These are phyloP conservation scores for Typhlichthys eigenmanni DNA, from an alignment of 2,797 vertebrate genomes.

Conservation along the genomic window DNA sequence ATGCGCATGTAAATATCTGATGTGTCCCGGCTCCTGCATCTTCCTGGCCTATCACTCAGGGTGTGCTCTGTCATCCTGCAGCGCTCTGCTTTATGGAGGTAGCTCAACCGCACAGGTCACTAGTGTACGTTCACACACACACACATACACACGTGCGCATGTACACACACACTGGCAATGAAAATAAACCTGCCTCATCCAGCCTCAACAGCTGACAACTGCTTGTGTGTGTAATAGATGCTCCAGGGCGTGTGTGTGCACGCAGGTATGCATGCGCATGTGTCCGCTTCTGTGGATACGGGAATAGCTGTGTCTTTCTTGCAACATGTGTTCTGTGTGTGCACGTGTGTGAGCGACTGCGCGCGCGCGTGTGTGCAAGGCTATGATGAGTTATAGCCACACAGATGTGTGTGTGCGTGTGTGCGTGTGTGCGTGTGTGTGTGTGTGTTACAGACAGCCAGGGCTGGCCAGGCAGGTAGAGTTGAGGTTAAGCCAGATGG, in stretches of 20 bases:
- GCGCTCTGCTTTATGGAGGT: constrained; percentile 48
- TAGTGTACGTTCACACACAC: constrained; percentile 1
- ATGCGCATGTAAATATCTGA: constrained; percentile 60
- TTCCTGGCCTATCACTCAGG: constrained; percentile 29
- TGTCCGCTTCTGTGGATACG: neutral
- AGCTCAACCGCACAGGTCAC: constrained; percentile 54
- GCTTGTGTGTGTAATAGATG: constrained; percentile 7
- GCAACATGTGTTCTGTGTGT: neutral
- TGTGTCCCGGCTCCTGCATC: constrained; percentile 31
- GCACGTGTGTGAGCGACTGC: constrained; percentile 12
- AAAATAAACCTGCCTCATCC: constrained; percentile 18
- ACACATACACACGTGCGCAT: too few relatives aligned
- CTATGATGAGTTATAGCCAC: neutral
- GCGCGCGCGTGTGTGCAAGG: neutral
- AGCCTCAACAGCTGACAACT: constrained; percentile 33
- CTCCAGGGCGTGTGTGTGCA: neutral
- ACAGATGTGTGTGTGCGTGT: constrained; percentile 4
- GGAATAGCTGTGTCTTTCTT: neutral
- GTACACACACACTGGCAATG: neutral
- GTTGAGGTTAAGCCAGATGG: constrained; percentile 63
- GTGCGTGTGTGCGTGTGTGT: constrained; percentile 25
- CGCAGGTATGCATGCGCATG: constrained; percentile 26
- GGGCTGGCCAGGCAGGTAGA: constrained; percentile 57
- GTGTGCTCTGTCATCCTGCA: constrained; percentile 55
- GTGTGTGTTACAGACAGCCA: constrained; percentile 38